A percentile compares a stretch with the other conserved stretches of the same genome.
phyloP scores from a whole-genome alignment of 2,797 vertebrate genomes.

The Nyctibius grandis region DNA sequence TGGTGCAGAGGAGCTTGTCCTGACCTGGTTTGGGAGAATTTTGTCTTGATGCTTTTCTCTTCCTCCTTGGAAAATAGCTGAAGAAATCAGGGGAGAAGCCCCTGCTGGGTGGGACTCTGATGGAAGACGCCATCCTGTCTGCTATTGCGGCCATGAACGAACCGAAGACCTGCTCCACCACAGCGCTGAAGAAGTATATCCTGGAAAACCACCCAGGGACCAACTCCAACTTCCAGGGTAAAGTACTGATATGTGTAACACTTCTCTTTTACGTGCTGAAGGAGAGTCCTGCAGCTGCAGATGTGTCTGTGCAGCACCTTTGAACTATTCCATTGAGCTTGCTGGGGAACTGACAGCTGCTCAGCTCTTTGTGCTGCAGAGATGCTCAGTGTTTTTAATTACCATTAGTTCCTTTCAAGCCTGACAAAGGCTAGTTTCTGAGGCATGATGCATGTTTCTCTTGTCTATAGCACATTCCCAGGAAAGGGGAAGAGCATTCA shows the following conservation, averaged over 20 bases:
- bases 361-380: neutral
- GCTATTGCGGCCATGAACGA: slow-evolving; percentile 99
- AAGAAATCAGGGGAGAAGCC: slow-evolving; percentile 91
- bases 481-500: neutral
- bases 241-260: neutral
- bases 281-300: neutral
- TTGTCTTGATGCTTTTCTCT: slow-evolving; percentile 80
- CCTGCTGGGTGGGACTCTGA: slow-evolving; percentile 83
- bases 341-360: slow-evolving; percentile 1
- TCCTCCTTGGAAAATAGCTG: slow-evolving; percentile 85
- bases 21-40: slow-evolving; percentile 79
- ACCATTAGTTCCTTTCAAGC: neutral
- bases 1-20: slow-evolving; percentile 81
- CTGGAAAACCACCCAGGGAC: slow-evolving; percentile 89
- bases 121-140: slow-evolving; percentile 93
- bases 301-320: neutral
- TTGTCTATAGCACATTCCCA: neutral
- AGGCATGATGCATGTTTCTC: neutral
- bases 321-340: neutral
- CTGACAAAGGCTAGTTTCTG: neutral
- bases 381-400: neutral
- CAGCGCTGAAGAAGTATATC: slow-evolving; percentile 89
- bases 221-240: slow-evolving; percentile 88
- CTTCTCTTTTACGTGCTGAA: neutral
- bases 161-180: slow-evolving; percentile 97